phyloP scores from a whole-genome alignment of 2,797 vertebrate genomes.

The Platalea minor region DNA sequence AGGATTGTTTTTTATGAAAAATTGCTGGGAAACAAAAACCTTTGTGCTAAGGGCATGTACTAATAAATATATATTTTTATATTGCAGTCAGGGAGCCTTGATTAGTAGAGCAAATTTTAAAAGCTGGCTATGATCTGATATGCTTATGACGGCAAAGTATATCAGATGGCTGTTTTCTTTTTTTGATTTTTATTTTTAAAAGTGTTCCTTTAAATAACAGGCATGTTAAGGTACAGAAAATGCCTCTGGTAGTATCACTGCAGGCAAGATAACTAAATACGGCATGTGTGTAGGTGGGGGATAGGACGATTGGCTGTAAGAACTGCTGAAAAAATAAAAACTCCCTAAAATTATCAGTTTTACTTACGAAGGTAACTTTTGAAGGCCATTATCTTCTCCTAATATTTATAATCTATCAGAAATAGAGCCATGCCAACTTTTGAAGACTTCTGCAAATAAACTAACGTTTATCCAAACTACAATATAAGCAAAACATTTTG shows the following conservation, averaged over 20 bases:
- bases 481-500: not conserved
- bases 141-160: not conserved
- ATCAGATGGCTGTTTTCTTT: conserved; percentile 12
- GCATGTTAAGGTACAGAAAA: not conserved
- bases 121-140: not conserved
- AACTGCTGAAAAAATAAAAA: not conserved
- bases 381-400: not conserved
- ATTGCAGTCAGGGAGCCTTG: not conserved
- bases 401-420: not conserved
- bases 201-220: conserved; percentile 8
- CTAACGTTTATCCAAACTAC: not conserved
- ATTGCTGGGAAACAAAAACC: not conserved
- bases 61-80: not conserved
- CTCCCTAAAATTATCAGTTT: not conserved
- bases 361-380: not conserved
- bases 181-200: conserved; percentile 5
- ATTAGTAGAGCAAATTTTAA: not conserved
- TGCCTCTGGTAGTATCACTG: conserved; percentile 25
- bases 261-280: conserved; percentile 12
- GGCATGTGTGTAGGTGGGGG: not conserved
- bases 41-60: not conserved
- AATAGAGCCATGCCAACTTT: not conserved
- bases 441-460: not conserved
- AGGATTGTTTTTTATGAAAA: not conserved
- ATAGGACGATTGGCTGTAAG: not conserved